These are phyloP conservation scores for Aricia agestis DNA, from an alignment of 1,140 invertebrate genomes.

Conservation along the genomic window DNA sequence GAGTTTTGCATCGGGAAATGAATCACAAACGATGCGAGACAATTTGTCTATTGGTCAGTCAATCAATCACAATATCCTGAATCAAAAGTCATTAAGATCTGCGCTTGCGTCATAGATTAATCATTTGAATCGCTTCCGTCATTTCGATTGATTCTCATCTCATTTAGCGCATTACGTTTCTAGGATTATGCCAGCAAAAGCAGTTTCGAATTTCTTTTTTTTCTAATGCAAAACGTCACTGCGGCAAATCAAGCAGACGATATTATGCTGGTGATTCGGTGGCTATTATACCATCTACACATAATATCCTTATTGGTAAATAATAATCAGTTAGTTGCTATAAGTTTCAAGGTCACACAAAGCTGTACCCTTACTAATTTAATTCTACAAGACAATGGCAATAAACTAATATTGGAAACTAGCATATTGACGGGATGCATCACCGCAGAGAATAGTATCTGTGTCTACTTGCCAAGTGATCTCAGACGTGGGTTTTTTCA, in stretches of 20 bases:
- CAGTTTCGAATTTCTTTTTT: neutral
- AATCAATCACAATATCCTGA: neutral
- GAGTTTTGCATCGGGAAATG: neutral
- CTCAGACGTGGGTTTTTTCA: neutral
- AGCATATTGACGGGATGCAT: conserved; percentile 32
- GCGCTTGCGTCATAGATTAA: neutral
- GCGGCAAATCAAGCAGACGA: no score
- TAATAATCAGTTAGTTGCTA: no score
- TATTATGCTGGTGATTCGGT: no score
- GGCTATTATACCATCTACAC: no score
- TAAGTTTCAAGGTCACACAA: no score
- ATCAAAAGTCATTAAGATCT: neutral
- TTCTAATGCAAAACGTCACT: no score
- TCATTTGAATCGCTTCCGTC: neutral
- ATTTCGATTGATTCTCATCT: neutral
- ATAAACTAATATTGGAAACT: no score
- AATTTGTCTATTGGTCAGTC: neutral
- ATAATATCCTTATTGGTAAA: no score
- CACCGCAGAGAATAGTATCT: conserved; percentile 48
- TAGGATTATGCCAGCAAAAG: no score
- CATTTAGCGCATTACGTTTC: neutral
- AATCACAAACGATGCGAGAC: neutral
- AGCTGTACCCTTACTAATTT: no score
- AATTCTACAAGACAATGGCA: no score
- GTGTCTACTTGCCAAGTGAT: conserved; percentile 17